Percentiles rank a stretch among this genome's conserved stretches.
Conservation (phyloP, 2,797 vertebrate genomes). For the Platyrinchus mystaceus region DNA sequence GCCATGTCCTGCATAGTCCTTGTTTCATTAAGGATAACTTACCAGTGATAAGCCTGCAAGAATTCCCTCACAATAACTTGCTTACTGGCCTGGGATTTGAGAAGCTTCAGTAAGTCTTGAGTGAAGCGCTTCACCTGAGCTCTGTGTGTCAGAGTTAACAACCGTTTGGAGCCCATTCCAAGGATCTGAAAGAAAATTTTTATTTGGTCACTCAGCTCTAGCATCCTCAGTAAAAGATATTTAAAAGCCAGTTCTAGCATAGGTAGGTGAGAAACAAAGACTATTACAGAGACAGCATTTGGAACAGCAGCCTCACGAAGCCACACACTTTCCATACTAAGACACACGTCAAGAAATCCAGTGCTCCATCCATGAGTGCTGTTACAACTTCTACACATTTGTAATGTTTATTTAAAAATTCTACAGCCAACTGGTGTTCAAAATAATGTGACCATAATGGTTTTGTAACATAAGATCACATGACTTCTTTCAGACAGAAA, state of each 20-base stretch:
- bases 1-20: neutral
- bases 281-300: rapidly evolving
- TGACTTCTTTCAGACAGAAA: neutral
- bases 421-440: neutral
- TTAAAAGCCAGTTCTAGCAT: neutral
- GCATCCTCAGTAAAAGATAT: neutral
- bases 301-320: neutral
- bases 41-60: conserved; percentile 98
- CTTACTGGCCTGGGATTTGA: conserved; percentile 98
- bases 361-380: rapidly evolving
- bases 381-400: neutral
- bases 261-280: neutral
- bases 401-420: neutral
- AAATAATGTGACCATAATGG: rapidly evolving
- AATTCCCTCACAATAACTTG: conserved; percentile 93
- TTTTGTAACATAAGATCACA: neutral
- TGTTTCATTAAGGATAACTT: conserved; percentile 50
- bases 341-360: neutral
- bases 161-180: conserved; percentile 92
- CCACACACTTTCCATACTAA: neutral
- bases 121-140: conserved; percentile 98
- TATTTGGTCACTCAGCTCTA: neutral
- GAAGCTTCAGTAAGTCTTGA: conserved; percentile 94
- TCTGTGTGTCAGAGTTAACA: conserved; percentile 93
- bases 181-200: conserved; percentile 82